Evolutionary conservation across 2,888 invertebrate genomes (phyloP), one percentile per base, ranked within the genome.

Genomic region (Drosophila mercatorum): DNA sequence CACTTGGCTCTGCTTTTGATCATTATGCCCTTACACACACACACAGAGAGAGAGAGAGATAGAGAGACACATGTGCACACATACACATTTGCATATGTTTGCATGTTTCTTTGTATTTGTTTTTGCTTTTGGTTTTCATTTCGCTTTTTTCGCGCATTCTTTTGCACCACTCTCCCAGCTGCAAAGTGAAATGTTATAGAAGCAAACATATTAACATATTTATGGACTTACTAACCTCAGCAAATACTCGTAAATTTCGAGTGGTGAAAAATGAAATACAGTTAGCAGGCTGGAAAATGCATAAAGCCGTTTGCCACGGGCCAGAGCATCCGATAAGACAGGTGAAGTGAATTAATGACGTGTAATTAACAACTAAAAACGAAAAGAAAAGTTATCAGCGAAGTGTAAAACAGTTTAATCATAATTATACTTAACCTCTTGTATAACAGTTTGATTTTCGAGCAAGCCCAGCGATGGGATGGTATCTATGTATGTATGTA

Each of bases 21-120:
- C 75, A 53, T 41, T 66, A 59, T 59, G 76, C 78, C 80, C 80
- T 79, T 74, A 59, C 64, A 56, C 49, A 64, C 49, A 62, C n/a
- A 38, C 11, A 62, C 2, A 22, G 22, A 22, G 22, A 22, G 22
- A 22, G 1, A 22, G 22, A 22, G 22, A 22, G 22, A 17, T 17
- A 22, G 22, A 2, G 22, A 22, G 22, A 22, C n/a, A 38, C 10
- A 60, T 14, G 17, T 12, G 38, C 12, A 59, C 31, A 36, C 17
- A 47, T 7, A 12, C n/a, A 28, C 26, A 26, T 7, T 12, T n/a
- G 14, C 5, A 31, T 36, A 46, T 47, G 38, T 7, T n/a, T 41
- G 55, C 26, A 55, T 55, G 28, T 55, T 26, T 28, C n/a, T 7
- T 28, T 53, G 52, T 14, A 22, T 14, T 22, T 52, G 22, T 36